phyloP scores from a whole-genome alignment of 2,113 vertebrate species.

The Gobiocypris rarus region DNA sequence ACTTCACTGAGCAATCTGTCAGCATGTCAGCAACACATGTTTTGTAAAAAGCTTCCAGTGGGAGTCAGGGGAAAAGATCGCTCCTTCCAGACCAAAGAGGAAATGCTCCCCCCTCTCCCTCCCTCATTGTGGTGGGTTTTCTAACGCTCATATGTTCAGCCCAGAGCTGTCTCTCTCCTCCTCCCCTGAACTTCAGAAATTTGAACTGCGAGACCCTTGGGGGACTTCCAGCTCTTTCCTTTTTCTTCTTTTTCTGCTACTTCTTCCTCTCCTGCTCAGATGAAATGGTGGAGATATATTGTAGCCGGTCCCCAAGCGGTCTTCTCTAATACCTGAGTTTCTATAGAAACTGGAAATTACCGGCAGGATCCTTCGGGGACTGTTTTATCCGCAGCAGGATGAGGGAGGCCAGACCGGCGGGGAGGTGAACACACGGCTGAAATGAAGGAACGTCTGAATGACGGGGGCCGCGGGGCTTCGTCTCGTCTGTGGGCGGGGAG shows the following conservation, averaged over 20 bases:
- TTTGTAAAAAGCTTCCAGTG: constrained; percentile 99
- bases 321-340: constrained; percentile 99
- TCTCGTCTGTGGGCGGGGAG: constrained; percentile 81
- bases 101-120: constrained; percentile 70
- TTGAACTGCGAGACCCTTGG: constrained; percentile 97
- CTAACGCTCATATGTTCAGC: constrained; percentile 95
- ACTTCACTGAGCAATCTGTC: constrained; percentile 99
- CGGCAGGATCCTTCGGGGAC: constrained; percentile 93
- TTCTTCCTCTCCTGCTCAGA: constrained; percentile 66
- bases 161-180: constrained; percentile 88
- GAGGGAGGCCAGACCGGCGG: constrained; percentile 96
- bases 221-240: constrained; percentile 77
- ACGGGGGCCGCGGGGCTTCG: constrained; percentile 95
- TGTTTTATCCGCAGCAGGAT: constrained; percentile 99
- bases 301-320: constrained; percentile 98
- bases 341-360: constrained; percentile 99
- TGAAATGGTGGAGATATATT: constrained; percentile 99
- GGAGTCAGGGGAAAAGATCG: constrained; percentile 85
- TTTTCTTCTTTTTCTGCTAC: constrained; percentile 23
- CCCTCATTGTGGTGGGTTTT: constrained; percentile 96
- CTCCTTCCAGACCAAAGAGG: constrained; percentile 82
- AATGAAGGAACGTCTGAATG: constrained; percentile 99
- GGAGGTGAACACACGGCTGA: constrained; percentile 85
- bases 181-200: constrained; percentile 98
- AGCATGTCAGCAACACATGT: constrained; percentile 99